Evolutionary conservation across 2,797 vertebrate species (phyloP), one percentile per base, ranked within the genome.

Genomic region (Spinus pinus): DNA sequence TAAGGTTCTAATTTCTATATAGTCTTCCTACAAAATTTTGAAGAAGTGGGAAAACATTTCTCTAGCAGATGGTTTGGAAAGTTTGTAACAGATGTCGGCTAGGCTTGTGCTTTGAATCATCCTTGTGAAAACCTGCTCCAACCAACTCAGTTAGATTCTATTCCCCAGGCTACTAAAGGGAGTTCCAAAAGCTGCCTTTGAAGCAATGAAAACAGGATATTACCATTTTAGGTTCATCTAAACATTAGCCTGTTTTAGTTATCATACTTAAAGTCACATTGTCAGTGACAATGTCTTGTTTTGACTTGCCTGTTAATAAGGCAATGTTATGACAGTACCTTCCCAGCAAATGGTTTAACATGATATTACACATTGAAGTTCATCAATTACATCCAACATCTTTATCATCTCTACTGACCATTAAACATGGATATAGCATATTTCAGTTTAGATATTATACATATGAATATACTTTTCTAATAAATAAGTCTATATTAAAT

Each of bases 171-270:
- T 90, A 49, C 44, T 54, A 41, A 46, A 87, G 10, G 46, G 12
- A 79, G 27, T 25, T 88, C 33, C 53, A 91, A 91, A 85, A 91
- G 53, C n/a, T 90, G 77, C 56, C 60, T 95, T 66, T 88, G 83
- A 88, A 90, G 64, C 6, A 28, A 75, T 12, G 25, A 90, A 95
- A 90, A 41, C 82, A 93, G 81, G 60, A 60, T 81, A 90, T 70
- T 42, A 35, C 47, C 37, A 87, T 82, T 77, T 77, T n/a, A 82
- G 49, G 20, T 74, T 69, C 31, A 92, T 80, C 60, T 82, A 91
- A 95, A 86, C 69, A 53, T 50, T 27, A 64, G 49, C 16, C 30
- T 79, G 50, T 66, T 94, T 82, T 80, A 85, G 46, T 74, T 80
- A 71, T 19, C 30, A 50, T 77, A 46, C 41, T 74, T 64, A 67